Evolutionary conservation across 2,113 vertebrate species (phyloP).

Genomic region (Taurulus bubalis): DNA sequence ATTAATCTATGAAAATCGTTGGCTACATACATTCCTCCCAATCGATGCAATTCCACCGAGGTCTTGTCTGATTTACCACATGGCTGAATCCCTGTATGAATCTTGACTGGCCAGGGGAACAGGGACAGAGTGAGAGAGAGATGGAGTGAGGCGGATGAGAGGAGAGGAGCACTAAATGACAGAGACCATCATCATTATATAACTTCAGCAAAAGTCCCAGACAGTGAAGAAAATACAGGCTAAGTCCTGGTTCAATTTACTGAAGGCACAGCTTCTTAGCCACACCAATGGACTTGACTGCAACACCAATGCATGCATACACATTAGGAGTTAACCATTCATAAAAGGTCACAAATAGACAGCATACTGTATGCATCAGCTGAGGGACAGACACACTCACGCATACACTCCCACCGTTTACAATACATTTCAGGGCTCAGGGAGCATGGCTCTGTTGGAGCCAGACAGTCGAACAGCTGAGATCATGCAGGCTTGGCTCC

Average conservation of each 20-base stretch:
- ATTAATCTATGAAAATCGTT: conserved; percentile 83
- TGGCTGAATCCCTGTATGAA: conserved; percentile 76
- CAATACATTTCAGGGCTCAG: conserved; percentile 65
- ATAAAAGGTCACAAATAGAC: conserved; percentile 23
- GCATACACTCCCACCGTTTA: conserved; percentile 49
- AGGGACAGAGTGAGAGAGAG: conserved; percentile 29
- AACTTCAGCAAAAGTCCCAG: conserved; percentile 55
- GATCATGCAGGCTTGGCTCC: conserved; percentile 49
- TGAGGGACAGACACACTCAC: conserved; percentile 11
- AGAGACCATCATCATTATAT: conserved; percentile 62
- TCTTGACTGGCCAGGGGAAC: conserved; percentile 64
- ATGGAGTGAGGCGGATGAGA: conserved; percentile 18
- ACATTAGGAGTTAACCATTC: not conserved
- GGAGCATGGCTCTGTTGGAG: conserved; percentile 45
- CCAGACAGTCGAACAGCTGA: conserved; percentile 59
- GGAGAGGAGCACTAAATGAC: conserved; percentile 56
- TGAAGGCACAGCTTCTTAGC: not conserved
- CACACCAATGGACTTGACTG: not conserved
- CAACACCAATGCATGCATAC: not conserved
- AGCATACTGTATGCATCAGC: conserved; percentile 18
- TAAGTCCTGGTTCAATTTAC: conserved; percentile 17
- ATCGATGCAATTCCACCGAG: conserved; percentile 81
- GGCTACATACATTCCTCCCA: conserved; percentile 80
- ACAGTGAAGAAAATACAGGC: conserved; percentile 14
- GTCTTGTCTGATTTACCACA: conserved; percentile 83